Evolutionary conservation across 2,888 invertebrate species (phyloP).

Genomic region (Cinara cedri): DNA sequence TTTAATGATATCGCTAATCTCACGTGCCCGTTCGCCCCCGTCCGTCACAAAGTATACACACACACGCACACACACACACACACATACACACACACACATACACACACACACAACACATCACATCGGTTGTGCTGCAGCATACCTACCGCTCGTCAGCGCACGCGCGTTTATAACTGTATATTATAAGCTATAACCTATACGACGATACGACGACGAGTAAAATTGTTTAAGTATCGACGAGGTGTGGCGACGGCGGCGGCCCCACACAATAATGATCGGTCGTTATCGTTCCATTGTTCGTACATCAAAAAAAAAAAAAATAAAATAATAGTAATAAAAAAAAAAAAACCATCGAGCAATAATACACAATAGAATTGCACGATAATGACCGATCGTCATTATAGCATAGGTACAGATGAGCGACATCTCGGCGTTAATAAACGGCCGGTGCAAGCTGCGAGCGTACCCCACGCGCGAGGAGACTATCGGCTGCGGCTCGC

Average conservation of each 20-base stretch:
- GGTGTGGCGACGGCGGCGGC: conserved; percentile 30
- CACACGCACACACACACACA: no score
- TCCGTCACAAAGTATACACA: no score
- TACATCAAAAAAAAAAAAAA: conserved; percentile 17
- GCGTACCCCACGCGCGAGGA: no score
- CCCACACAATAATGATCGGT: conserved; percentile 41
- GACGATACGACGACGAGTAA: neutral
- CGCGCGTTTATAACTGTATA: neutral
- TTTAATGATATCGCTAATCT: no score
- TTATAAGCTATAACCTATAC: neutral
- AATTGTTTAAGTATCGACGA: conserved; percentile 43
- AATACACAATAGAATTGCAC: conserved; percentile 41
- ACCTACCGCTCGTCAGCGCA: no score
- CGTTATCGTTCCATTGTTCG: conserved; percentile 54
- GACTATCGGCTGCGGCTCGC: no score
- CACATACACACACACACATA: no score
- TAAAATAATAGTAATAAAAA: no score
- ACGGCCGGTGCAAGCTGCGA: no score
- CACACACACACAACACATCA: no score
- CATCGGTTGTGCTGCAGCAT: no score
- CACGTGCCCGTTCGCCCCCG: no score
- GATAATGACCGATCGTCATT: conserved; percentile 53
- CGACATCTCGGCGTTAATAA: conserved; percentile 33
- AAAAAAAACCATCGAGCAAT: conserved; percentile 33
- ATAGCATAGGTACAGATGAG: neutral